These are phyloP conservation scores for Amblyteles armatorius DNA, from an alignment of 2,888 invertebrate genomes.

Conservation along the genomic window DNA sequence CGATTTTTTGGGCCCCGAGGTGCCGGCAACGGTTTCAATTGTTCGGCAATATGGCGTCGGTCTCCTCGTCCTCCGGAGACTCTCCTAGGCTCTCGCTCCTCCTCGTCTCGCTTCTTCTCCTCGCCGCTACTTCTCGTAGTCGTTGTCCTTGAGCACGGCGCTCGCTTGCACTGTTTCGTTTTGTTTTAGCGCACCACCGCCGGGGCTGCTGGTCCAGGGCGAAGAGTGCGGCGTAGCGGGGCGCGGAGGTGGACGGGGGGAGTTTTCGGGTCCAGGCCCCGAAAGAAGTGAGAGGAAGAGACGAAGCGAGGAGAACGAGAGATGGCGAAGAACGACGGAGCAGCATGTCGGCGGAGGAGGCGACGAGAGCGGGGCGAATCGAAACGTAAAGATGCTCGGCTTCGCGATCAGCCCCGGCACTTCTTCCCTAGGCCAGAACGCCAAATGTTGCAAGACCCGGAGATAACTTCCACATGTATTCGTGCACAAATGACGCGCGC, in stretches of 20 bases:
- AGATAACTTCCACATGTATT: conserved; percentile 14
- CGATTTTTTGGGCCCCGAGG: conserved; percentile 60
- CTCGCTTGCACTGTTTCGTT: conserved; percentile 80
- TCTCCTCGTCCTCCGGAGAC: conserved; percentile 71
- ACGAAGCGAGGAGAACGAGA: conserved; percentile 20
- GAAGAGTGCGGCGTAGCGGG: conserved; percentile 59
- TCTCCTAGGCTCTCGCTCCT: conserved; percentile 45
- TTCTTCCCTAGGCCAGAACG: conserved; percentile 36
- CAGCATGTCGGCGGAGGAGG: conserved; percentile 1
- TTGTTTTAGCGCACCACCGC: conserved; percentile 80
- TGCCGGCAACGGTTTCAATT: conserved; percentile 82
- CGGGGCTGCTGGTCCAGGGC: conserved; percentile 72
- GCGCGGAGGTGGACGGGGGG: conserved; percentile 22
- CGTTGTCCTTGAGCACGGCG: conserved; percentile 82
- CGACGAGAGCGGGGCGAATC: conserved; percentile 17
- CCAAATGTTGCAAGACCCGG: conserved; percentile 52
- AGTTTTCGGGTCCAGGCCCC: conserved; percentile 27
- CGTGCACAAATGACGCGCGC: conserved; percentile 14
- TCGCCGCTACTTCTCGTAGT: conserved; percentile 73
- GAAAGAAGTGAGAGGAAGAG: conserved; percentile 60
- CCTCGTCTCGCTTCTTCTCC: conserved; percentile 35
- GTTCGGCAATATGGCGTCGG: conserved; percentile 81
- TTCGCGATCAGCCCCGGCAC: neutral
- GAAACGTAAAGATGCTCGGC: neutral
- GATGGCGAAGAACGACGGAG: conserved; percentile 48